A percentile compares a stretch with the other conserved stretches of the same genome.
Conservation (phyloP, 2,113 vertebrate species). For the Stercorarius parasiticus region DNA sequence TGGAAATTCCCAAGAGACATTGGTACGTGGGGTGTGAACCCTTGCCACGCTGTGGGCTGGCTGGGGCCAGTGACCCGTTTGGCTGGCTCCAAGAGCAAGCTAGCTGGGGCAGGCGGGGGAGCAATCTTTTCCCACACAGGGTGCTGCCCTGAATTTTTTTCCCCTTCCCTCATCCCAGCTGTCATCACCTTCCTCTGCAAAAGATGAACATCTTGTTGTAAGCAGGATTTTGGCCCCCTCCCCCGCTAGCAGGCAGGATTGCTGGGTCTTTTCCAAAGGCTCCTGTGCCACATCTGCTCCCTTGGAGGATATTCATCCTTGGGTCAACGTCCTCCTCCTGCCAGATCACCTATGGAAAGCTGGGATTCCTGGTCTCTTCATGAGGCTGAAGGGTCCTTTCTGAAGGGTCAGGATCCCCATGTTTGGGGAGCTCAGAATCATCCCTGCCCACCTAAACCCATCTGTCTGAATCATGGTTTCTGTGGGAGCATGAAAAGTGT, state of each 20-base stretch:
- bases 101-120: neutral
- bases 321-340: neutral
- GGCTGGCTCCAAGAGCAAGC: neutral
- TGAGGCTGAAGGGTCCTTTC: neutral
- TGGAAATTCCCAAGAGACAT: neutral
- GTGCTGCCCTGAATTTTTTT: constrained; percentile 17
- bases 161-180: neutral
- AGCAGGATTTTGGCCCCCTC: neutral
- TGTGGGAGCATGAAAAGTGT: neutral
- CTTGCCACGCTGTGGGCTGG: neutral
- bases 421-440: neutral
- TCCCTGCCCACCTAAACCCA: neutral
- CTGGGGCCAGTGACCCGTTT: neutral
- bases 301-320: neutral
- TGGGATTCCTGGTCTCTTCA: neutral
- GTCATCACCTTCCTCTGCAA: constrained; percentile 38
- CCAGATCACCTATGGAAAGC: neutral
- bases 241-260: neutral
- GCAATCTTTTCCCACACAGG: neutral
- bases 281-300: neutral
- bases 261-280: neutral
- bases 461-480: neutral
- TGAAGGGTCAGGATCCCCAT: neutral
- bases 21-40: neutral
- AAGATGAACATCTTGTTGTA: neutral